Evolutionary conservation across 2,797 vertebrate genomes (phyloP).

Genomic region (Anas georgica): DNA sequence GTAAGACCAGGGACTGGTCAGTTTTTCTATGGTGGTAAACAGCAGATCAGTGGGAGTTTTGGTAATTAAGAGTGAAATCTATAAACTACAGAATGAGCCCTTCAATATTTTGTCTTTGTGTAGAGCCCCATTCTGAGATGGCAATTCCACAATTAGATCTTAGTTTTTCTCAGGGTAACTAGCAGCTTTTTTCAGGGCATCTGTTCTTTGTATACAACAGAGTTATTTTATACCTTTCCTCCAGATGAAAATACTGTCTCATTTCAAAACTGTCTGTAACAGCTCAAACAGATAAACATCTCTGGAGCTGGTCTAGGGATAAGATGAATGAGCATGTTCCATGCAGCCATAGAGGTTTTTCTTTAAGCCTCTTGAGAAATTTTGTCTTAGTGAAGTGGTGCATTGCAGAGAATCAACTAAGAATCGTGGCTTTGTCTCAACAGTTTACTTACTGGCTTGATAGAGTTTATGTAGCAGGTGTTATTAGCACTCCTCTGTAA

Average conservation of each 20-base stretch:
- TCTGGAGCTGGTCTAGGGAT: constrained; percentile 17
- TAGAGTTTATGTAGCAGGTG: constrained; percentile 36
- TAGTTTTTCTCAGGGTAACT: background rate
- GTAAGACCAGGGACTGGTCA: background rate
- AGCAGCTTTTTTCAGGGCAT: background rate
- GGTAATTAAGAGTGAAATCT: background rate
- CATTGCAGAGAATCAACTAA: background rate
- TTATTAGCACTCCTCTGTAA: constrained; percentile 23
- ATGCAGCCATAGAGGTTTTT: background rate
- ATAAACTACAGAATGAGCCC: background rate
- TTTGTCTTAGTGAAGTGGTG: constrained; percentile 10
- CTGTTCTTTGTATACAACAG: background rate
- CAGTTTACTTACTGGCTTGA: constrained; percentile 4
- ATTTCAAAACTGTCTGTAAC: constrained; percentile 17
- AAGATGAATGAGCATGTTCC: background rate
- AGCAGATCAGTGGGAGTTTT: background rate
- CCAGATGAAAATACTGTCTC: constrained; percentile 36
- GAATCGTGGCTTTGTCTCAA: background rate
- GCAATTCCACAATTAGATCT: background rate
- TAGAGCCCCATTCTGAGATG: background rate
- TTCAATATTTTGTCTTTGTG: background rate
- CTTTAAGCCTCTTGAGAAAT: constrained; percentile 28
- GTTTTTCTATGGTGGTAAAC: background rate
- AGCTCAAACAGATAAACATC: constrained; percentile 26
- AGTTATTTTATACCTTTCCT: background rate